Evolutionary conservation across 2,113 vertebrate species (phyloP), one percentile per base, ranked within the genome.

Genomic region (Noctilio leporinus): DNA sequence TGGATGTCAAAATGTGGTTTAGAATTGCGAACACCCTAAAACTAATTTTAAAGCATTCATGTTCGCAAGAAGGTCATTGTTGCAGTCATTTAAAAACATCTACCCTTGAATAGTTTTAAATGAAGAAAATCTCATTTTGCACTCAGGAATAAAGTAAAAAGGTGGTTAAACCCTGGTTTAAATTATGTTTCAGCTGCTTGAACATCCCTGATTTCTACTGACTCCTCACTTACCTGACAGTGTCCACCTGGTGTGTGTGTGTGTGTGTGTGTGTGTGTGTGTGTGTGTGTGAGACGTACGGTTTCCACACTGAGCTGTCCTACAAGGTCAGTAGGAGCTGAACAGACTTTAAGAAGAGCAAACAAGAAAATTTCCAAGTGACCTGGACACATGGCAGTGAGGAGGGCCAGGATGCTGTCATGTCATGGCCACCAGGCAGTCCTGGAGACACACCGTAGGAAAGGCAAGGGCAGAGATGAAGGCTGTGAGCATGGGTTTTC

Each of bases 51-150:
- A 98, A 93, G 12, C 26, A 64, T 55, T 47, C 93, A 51, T 85
- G 53, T 64, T 81, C 57, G 76, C 43, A 95, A 93, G 26, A 35
- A 84, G 62, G 51, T 84, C 65, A 94, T 72, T 83, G 38, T 0
- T 76, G n/a, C 16, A 81, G 93, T 77, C 75, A 65, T 93, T 96
- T 94, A 0, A 87, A 87, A 86, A 14, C 47, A 75, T 53, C 57
- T 93, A n/a, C 19, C 69, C 51, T 93, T 93, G 51, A 95, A 82
- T 95, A 92, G 55, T 16, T 96, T 96, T 94, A 94, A 97, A 92
- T 93, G 43, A 8, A 62, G 85, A 91, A 95, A 87, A 89, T 93
- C 86, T 85, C 94, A 93, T 30, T 96, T 93, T 90, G 14, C 28
- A 65, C 47, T 82, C 69, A 49, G 53, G 87, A 96, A 94, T 94